A percentile compares a stretch with the other conserved stretches of the same genome.
phyloP scores from a whole-genome alignment of 1,140 invertebrate genomes.

The Caerostris darwini region DNA sequence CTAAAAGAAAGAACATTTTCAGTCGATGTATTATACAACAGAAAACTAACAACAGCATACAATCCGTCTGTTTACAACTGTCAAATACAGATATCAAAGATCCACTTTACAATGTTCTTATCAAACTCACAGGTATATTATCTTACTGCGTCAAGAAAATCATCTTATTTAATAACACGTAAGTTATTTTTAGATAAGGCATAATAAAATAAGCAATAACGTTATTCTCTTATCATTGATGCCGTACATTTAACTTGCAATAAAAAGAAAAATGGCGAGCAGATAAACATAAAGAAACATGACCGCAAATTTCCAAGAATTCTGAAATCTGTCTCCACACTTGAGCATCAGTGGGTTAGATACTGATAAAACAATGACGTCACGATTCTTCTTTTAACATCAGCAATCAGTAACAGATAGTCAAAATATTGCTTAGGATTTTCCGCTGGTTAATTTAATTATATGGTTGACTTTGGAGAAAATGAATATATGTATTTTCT shows the following conservation, averaged over 20 bases:
- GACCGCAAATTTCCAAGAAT: no score
- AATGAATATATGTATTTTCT: no score
- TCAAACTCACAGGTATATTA: background rate
- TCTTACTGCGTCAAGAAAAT: background rate
- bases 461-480: no score
- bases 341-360: no score
- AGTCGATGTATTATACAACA: background rate
- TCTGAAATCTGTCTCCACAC: no score
- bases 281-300: background rate
- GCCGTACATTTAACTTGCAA: background rate
- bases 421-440: no score
- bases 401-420: no score
- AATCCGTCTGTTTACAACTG: background rate
- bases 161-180: background rate
- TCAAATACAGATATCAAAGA: background rate
- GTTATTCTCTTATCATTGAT: background rate
- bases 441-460: no score
- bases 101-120: background rate
- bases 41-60: background rate
- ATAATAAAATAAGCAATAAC: background rate
- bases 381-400: no score
- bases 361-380: no score
- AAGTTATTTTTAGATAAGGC: constrained; percentile 6
- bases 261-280: background rate
- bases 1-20: background rate